These are phyloP conservation scores for Stenolophus ochropezus DNA, from an alignment of 2,888 invertebrate genomes.

Conservation along the genomic window DNA sequence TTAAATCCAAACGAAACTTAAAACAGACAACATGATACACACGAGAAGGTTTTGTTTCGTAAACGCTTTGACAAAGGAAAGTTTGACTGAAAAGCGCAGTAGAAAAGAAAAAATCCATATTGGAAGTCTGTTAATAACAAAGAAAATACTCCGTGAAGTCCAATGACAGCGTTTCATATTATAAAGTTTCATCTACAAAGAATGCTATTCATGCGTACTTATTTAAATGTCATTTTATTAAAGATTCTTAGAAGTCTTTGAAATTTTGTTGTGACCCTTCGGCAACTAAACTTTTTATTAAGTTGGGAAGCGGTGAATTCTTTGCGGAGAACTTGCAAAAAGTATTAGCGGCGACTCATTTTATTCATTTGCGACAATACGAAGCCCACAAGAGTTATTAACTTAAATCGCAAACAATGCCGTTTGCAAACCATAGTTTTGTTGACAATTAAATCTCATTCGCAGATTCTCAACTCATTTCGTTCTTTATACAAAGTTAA, in stretches of 20 bases:
- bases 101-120: background rate
- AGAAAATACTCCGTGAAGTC: conserved; percentile 5
- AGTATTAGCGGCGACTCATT: conserved; percentile 12
- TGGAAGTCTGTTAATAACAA: background rate
- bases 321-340: background rate
- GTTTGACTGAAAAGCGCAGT: background rate
- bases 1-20: too few species aligned
- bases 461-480: background rate
- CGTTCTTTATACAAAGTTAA: background rate
- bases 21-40: too few species aligned
- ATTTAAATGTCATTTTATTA: conserved; percentile 46
- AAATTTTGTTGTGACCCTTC: conserved; percentile 16
- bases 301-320: conserved; percentile 5
- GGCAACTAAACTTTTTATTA: conserved; percentile 29
- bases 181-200: conserved; percentile 35
- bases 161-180: conserved; percentile 4
- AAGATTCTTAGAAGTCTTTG: conserved; percentile 44
- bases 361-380: background rate
- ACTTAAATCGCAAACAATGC: conserved; percentile 22
- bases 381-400: background rate
- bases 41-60: too few species aligned
- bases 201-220: conserved; percentile 39
- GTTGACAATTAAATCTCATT: conserved; percentile 17
- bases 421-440: background rate
- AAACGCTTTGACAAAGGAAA: too few species aligned